Evolutionary conservation across 2,888 invertebrate genomes (phyloP), one percentile per base, ranked within the genome.

Genomic region (Drosophila quinaria): DNA sequence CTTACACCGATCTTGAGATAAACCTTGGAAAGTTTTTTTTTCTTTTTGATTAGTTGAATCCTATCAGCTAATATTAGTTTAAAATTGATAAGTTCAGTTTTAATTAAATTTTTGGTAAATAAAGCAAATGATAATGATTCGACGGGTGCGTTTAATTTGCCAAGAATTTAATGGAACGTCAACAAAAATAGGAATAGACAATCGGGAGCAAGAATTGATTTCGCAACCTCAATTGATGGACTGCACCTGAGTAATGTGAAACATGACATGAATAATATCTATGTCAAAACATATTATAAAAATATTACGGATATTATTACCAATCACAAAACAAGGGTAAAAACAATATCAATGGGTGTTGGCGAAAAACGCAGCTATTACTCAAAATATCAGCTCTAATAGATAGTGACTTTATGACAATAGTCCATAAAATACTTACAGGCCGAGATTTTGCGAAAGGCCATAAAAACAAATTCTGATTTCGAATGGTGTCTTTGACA

Each of bases 401-500:
- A 58, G 60, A 71, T 74, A 74, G 25, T 44, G 60, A 4, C 15
- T 22, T 33, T 35, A 33, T 58, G 54, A 29, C 52, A 70, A 61
- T 58, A 54, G 46, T 17, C 41, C 10, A 56, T 68, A 42, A 62
- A 70, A 56, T 31, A 22, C 25, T 60, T 63, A 54, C 19, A 44
- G 51, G 50, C 55, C 51, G 6, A 49, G 46, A 61, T 49, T 70
- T 47, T 41, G 35, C 19, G 25, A 61, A 58, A 19, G 19, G 9
- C 49, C 35, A 42, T 29, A 44, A 47, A 35, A 15, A 37, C 47
- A 8, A 58, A 33, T 47, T 62, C 46, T 19, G 41, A 39, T 72
- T 61, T 42, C 9, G 4, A 52, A 49, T 31, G n/a, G 55, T 56
- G 51, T 33, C 62, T 78, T 68, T 82, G 80, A 29, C 69, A 59